Evolutionary conservation across 2,113 vertebrate genomes (phyloP), one percentile per base, ranked within the genome.

Genomic region (Silurus meridionalis): DNA sequence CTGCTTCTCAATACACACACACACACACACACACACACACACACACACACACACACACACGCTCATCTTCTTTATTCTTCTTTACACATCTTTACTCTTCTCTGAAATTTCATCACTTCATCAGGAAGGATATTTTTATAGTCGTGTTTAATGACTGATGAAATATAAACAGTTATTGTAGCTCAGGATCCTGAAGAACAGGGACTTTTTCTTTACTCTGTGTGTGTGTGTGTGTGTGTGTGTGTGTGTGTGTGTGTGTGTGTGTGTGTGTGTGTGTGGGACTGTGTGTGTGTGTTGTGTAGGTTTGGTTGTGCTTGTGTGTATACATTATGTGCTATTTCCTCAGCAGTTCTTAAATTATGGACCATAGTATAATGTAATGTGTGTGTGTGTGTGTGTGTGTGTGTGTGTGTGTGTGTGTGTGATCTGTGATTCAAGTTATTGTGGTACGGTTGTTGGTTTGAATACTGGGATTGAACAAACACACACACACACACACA

Each of bases 1-100:
- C 89, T 86, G 89, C 89, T 93, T 94, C 94, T 93, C 91, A 89
- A 92, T 82, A 90, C 64, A 86, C 50, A 52, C 61, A 85, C 52
- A 85, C 67, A 82, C 57, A 81, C 77, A 19, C 71, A 83, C 84
- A 6, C 8, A 60, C 71, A 87, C 71, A 50, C 19, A 23, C 71
- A 72, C 71, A 74, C 19, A 55, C 74, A 55, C 71, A 74, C 46
- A 74, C 71, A 50, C 69, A 71, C 69, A 71, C 37, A 71, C 69
- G 46, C 69, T 4, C 15, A 71, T 17, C 37, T 19, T 19, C 15
- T 46, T 9, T 46, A 13, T 1, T 14, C 21, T n/a, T 52, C 72
- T 52, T 75, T 75, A n/a, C 50, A 75, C 50, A 53, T 53, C 74
- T 53, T 77, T 53, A 77, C 50, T n/a, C 48, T 55, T 55, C 50